A percentile compares a stretch with the other conserved stretches of the same genome.
These are phyloP conservation scores for Lasioglossum villosulum DNA, from an alignment of 2,888 invertebrate genomes.

Conservation along the genomic window DNA sequence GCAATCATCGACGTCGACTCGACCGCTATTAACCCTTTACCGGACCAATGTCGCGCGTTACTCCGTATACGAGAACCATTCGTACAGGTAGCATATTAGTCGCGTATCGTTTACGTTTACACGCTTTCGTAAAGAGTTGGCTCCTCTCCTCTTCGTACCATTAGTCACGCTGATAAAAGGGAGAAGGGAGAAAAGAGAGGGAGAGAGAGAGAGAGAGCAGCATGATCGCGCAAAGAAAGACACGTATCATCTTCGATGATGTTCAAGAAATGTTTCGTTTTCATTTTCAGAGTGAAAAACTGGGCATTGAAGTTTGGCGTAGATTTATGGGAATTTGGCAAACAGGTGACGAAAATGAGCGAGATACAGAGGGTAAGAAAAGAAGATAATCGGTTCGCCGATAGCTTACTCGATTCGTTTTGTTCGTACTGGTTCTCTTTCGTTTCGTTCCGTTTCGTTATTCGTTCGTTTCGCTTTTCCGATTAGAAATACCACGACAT, in stretches of 20 bases:
- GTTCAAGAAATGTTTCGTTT: conserved; percentile 13
- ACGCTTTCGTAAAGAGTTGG: not conserved
- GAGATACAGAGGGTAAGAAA: conserved; percentile 93
- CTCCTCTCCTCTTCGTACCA: not conserved
- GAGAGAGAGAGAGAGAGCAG: too few relatives aligned
- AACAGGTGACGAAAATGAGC: conserved; percentile 94
- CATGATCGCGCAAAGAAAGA: not conserved
- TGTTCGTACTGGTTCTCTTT: too few relatives aligned
- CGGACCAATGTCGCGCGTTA: not conserved
- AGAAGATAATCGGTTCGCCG: not conserved
- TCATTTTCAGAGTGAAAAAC: conserved; percentile 91
- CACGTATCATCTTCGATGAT: not conserved
- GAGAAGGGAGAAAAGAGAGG: too few relatives aligned
- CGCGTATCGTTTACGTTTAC: not conserved
- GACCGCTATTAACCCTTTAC: not conserved
- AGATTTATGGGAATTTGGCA: conserved; percentile 95
- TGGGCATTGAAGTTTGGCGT: conserved; percentile 97
- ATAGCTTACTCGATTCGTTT: not conserved
- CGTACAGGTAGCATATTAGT: not conserved
- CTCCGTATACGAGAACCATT: not conserved
- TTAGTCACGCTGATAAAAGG: not conserved
- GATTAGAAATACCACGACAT: conserved; percentile 92
- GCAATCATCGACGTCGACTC: conserved; percentile 7
- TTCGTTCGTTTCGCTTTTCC: not conserved
- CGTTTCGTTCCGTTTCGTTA: not conserved